Base-by-base conservation (phyloP, 37 sponge, comb jelly and placozoan species). In the Cliona cf. orientalis region DNA sequence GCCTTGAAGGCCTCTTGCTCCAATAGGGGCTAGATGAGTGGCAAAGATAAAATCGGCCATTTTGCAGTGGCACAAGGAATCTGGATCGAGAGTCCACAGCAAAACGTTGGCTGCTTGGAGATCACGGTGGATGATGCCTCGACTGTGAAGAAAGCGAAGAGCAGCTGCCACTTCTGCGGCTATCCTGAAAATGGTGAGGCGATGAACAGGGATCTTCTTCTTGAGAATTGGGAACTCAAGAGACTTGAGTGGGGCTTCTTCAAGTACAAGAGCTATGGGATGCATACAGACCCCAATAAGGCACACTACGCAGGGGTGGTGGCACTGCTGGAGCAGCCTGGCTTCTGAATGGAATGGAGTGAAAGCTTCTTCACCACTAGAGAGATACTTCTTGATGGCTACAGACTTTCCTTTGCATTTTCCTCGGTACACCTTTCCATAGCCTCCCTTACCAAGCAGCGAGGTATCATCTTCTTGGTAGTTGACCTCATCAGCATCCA, bases 51-150 rank as follows among this genome's bases (percentile, higher is more conserved):
- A 97, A 57, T 97, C 92, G 5, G 97, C 83, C 41, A 97, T 41
- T 38, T 97, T 97, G 60, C 91, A 90, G 28, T 97, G 87, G 80
- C 92, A 72, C 21, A 83, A 77, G 37, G 89, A 80, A 12, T 83
- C 86, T 29, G 74, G 87, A 29, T 91, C 85, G 42, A 97, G 82
- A 5, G 97, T 93, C 92, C 91, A 91, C 28, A 97, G 76, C n/a
- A 97, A 87, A 14, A 97, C 88, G 67, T 97, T 97, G 68, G 70
- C 89, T 14, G 94, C 89, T 61, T 97, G 93, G 40, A 97, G 73
- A 42, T 93, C 94, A 66, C 97, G 85, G 55, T 91, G 94, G 38
- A 97, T 97, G 65, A 87, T 75, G 1, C 86, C 81, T n/a, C 37
- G 73, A 4, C 53, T 68, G 84, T 97, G 97, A 34, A 97, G 78